Percentiles rank a stretch among this genome's conserved stretches.
Evolutionary conservation across 2,888 invertebrate genomes (phyloP).

Genomic region (Ashinkailepas kermadecensis): DNA sequence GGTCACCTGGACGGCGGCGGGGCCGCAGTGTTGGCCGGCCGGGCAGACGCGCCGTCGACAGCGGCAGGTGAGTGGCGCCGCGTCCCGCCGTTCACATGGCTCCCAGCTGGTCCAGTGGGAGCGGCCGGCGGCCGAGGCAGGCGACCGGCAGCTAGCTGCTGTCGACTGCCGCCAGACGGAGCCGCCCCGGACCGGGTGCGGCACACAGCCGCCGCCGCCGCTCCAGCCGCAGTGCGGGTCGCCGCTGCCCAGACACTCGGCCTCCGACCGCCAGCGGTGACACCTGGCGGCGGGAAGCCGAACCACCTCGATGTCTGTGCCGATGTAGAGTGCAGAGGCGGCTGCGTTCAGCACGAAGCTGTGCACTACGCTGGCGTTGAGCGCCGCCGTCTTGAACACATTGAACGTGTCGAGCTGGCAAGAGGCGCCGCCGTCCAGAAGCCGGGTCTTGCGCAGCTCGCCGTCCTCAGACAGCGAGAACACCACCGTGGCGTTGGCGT

Average conservation of each 20-base stretch:
- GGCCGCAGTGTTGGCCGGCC: constrained; percentile 65
- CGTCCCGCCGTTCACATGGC: constrained; percentile 57
- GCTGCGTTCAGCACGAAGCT: not conserved
- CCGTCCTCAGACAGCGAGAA: not conserved
- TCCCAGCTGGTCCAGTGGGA: constrained; percentile 81
- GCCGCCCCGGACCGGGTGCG: constrained; percentile 57
- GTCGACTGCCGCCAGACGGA: constrained; percentile 65
- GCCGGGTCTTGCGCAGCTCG: not conserved
- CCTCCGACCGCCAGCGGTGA: constrained; percentile 57
- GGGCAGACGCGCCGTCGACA: not conserved
- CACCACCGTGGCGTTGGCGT: not conserved
- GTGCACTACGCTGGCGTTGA: not conserved
- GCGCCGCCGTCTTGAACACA: not conserved
- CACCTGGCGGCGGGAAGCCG: constrained; percentile 73
- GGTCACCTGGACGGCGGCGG: constrained; percentile 53
- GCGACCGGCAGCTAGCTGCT: constrained; percentile 59
- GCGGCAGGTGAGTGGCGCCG: constrained; percentile 44
- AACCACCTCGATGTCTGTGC: constrained; percentile 58
- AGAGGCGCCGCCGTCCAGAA: not conserved
- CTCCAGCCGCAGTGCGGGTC: constrained; percentile 97
- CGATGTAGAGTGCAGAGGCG: constrained; percentile 56
- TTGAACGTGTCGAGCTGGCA: not conserved
- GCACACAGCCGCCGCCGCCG: constrained; percentile 58
- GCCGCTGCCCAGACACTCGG: constrained; percentile 69
- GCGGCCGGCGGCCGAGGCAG: constrained; percentile 59